These are phyloP conservation scores for Himalopsyche tibetana DNA, from an alignment of 2,888 invertebrate species.

Conservation along the genomic window DNA sequence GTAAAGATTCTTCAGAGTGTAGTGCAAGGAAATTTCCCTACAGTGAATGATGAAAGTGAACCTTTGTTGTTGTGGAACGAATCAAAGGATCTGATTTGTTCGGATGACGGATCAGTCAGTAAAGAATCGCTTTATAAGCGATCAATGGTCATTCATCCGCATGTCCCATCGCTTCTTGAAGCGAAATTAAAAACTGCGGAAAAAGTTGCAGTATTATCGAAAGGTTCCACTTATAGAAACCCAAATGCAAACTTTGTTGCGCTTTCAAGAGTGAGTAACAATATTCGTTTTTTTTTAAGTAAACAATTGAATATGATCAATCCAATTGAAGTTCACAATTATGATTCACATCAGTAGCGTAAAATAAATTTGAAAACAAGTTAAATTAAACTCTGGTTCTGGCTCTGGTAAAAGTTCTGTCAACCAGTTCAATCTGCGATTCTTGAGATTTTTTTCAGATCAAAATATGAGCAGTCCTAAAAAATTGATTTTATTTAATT, in stretches of 20 bases:
- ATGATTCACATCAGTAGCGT: too few relatives aligned
- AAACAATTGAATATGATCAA: neutral
- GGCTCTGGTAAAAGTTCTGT: too few relatives aligned
- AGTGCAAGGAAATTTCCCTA: constrained; percentile 69
- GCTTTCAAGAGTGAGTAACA: constrained; percentile 75
- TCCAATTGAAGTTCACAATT: neutral
- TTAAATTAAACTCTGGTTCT: too few relatives aligned
- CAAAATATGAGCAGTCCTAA: too few relatives aligned
- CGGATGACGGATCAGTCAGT: constrained; percentile 46
- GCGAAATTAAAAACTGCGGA: constrained; percentile 71
- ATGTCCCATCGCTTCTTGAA: constrained; percentile 72
- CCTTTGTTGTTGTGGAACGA: constrained; percentile 65
- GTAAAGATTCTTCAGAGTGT: constrained; percentile 78
- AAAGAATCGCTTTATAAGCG: constrained; percentile 66
- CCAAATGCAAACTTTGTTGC: constrained; percentile 74
- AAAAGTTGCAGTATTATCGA: constrained; percentile 73
- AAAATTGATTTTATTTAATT: too few relatives aligned
- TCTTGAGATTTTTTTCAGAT: neutral
- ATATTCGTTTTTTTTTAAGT: neutral
- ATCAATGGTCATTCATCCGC: constrained; percentile 73
- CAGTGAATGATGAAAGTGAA: constrained; percentile 63
- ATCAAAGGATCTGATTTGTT: constrained; percentile 72
- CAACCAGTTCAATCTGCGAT: too few relatives aligned
- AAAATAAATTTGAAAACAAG: too few relatives aligned
- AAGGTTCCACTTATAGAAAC: constrained; percentile 78